Evolutionary conservation across 2,888 invertebrate genomes (phyloP), one percentile per base, ranked within the genome.

Genomic region (Dryadula phaetusa): DNA sequence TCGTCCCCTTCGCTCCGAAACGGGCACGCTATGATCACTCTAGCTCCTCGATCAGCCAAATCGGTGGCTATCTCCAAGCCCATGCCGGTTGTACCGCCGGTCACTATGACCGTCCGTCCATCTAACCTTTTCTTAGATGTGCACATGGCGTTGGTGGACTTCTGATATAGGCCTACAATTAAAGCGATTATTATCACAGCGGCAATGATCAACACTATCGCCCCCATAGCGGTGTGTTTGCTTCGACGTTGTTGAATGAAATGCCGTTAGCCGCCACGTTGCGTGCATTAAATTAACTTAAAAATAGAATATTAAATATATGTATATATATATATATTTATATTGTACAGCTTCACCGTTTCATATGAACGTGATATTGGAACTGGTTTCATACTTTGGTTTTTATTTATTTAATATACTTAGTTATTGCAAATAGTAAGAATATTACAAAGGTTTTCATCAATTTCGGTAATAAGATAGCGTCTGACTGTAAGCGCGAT

Each of bases 1-100:
- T 75, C 70, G 1, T 71, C 68, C 0, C 90, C 91, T 76, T 91
- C 91, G 7, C 82, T 79, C 56, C 81, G 73, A 58, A 81, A 89
- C 1, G 90, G 90, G 54, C 91, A 90, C 1, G 89, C 90, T 5
- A 91, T 79, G 46, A 90, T 87, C 6, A 90, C 89, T 34, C 80
- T 81, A 0, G 90, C 91, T 0, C 88, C 90, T 73, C 91, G 77
- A 20, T 82, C 82, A 0, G 90, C 89, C 14, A 91, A 82, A 42
- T 91, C 91, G 0, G 73, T 77, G 0, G 91, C 87, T 20, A 90
- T 86, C 67, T 84, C 78, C 0, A 88, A 72, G 0, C 90, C 89
- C 80, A 92, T 91, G 0, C n/a, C n/a, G 0, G 80, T 72, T 0
- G 91, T 91, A 0, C 91, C 91, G 0, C 91, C 91, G 0, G 90